Conservation (phyloP, 2,797 vertebrate genomes). For the Ctenopoma multispine region DNA sequence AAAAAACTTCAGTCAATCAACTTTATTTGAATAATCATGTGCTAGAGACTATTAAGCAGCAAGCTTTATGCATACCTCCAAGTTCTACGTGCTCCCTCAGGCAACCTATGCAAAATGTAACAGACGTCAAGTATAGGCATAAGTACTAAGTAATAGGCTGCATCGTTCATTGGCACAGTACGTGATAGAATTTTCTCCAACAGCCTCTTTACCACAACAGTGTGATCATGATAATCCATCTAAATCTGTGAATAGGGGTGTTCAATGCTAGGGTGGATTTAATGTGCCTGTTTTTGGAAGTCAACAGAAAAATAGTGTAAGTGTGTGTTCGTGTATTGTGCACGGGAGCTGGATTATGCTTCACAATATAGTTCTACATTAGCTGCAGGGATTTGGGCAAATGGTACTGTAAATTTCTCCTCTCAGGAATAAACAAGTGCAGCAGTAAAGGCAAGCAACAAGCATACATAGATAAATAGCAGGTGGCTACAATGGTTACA, state of each 20-base stretch:
- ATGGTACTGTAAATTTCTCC: constrained; percentile 40
- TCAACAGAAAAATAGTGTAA: constrained; percentile 13
- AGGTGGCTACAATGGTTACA: neutral
- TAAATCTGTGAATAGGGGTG: neutral
- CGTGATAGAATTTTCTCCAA: constrained; percentile 23
- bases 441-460: constrained; percentile 28
- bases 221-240: constrained; percentile 23
- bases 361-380: constrained; percentile 34
- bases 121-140: constrained; percentile 35
- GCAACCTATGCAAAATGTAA: constrained; percentile 52
- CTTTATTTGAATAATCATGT: constrained; percentile 57
- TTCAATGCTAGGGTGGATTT: constrained; percentile 7
- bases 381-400: constrained; percentile 35
- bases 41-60: constrained; percentile 43
- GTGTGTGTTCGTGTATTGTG: constrained; percentile 19
- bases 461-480: constrained; percentile 29
- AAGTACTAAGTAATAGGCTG: constrained; percentile 29
- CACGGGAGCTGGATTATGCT: constrained; percentile 5
- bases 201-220: constrained; percentile 16
- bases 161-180: constrained; percentile 10
- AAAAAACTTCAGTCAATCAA: constrained; percentile 43
- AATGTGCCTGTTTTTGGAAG: constrained; percentile 14
- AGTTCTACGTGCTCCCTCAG: constrained; percentile 34
- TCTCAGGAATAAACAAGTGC: constrained; percentile 40
- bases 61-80: constrained; percentile 20